A percentile compares a stretch with the other conserved stretches of the same genome.
Conservation (phyloP, 2,113 vertebrate genomes). For the human (Homo sapiens) region GRCh38 chr20:41271501-41272000, state of each 20-base stretch:
- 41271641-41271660: neutral
- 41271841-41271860: neutral
- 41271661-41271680: neutral
- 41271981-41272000: constrained; percentile 49
- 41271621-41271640: neutral
- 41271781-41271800: constrained; percentile 38
- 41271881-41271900: neutral
- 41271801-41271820: neutral
- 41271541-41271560: neutral
- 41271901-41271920: neutral
- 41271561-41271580: neutral
- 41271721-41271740: constrained; percentile 19
- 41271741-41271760: constrained; percentile 43
- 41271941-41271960: neutral
- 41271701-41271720: neutral
- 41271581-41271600: neutral
- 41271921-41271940: constrained; percentile 24
- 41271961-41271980: constrained; percentile 22
- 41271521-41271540: neutral
- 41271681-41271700: neutral
- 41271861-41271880: neutral
- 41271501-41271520: neutral
- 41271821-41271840: constrained; percentile 47
- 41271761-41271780: neutral
- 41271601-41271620: neutral